A percentile compares a stretch with the other conserved stretches of the same genome.
Evolutionary conservation across 1,140 invertebrate genomes (phyloP).

Genomic region (Ooceraea biroi): DNA sequence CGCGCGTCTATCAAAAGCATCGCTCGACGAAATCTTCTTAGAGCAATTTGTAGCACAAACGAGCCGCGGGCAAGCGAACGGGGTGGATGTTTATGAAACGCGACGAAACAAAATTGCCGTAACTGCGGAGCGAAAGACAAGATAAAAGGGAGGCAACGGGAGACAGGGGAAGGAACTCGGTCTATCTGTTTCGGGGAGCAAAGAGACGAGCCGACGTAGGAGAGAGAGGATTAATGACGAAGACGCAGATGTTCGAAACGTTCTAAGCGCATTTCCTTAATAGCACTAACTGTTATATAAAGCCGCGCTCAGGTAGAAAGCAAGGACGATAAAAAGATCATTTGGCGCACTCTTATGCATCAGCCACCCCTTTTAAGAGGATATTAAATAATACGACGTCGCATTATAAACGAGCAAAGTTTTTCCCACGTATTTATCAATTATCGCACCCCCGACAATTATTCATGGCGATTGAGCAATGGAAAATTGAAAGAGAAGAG

Average conservation of each 20-base stretch:
- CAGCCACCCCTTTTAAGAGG: slow-evolving; percentile 14
- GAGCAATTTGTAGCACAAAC: slow-evolving; percentile 79
- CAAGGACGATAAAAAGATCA: slow-evolving; percentile 41
- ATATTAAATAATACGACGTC: slow-evolving; percentile 31
- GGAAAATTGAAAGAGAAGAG: too few relatives aligned
- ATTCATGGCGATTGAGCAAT: background rate
- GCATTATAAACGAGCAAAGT: background rate
- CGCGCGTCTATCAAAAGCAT: slow-evolving; percentile 64
- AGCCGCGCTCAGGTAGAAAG: slow-evolving; percentile 29
- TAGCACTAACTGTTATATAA: slow-evolving; percentile 59
- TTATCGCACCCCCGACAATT: background rate
- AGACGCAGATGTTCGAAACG: slow-evolving; percentile 62
- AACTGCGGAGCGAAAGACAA: slow-evolving; percentile 27
- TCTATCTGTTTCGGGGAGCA: slow-evolving; percentile 57
- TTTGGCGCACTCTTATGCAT: slow-evolving; percentile 16
- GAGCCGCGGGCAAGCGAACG: slow-evolving; percentile 69
- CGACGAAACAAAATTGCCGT: slow-evolving; percentile 71
- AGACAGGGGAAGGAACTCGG: background rate
- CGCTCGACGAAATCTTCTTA: slow-evolving; percentile 76
- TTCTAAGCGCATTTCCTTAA: slow-evolving; percentile 61
- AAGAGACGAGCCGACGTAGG: slow-evolving; percentile 50
- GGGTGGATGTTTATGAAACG: slow-evolving; percentile 72
- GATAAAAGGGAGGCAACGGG: slow-evolving; percentile 50
- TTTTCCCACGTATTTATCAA: background rate
- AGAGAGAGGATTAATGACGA: slow-evolving; percentile 59